Evolutionary conservation across 2,113 vertebrate species (phyloP).

Genomic region (Noctilio leporinus): DNA sequence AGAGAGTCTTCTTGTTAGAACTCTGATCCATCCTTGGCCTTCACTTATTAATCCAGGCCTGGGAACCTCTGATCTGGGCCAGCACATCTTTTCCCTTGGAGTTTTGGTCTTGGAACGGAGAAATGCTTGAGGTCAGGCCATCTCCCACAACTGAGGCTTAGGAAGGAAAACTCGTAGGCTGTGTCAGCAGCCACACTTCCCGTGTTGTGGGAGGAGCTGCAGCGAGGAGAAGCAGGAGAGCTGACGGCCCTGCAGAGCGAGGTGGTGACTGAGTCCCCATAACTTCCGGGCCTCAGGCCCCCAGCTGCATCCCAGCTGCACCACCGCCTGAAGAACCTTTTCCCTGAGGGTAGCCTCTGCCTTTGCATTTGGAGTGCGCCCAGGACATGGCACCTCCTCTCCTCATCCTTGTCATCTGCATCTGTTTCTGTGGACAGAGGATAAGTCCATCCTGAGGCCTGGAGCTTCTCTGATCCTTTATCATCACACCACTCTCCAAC

Average conservation of each 20-base stretch:
- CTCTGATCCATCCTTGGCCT: neutral
- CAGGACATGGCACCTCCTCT: neutral
- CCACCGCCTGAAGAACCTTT: neutral
- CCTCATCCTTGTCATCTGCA: neutral
- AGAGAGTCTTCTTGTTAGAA: neutral
- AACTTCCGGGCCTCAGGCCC: neutral
- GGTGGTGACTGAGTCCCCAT: neutral
- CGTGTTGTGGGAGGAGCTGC: neutral
- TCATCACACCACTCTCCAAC: neutral
- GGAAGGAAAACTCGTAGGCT: neutral
- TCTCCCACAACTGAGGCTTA: neutral
- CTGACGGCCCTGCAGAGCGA: neutral
- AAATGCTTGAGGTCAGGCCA: neutral
- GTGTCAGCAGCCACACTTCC: neutral
- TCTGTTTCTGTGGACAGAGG: neutral
- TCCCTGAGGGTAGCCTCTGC: neutral
- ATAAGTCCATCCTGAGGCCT: neutral
- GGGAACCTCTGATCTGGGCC: neutral
- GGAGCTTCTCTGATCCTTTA: neutral
- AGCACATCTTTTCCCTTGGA: neutral
- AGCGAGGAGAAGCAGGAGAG: neutral
- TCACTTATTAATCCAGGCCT: neutral
- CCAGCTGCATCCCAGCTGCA: neutral
- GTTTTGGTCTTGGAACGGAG: neutral
- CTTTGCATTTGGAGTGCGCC: neutral